phyloP scores from a whole-genome alignment of 2,797 vertebrate species.

The Sternarchorhynchus goeldii region DNA sequence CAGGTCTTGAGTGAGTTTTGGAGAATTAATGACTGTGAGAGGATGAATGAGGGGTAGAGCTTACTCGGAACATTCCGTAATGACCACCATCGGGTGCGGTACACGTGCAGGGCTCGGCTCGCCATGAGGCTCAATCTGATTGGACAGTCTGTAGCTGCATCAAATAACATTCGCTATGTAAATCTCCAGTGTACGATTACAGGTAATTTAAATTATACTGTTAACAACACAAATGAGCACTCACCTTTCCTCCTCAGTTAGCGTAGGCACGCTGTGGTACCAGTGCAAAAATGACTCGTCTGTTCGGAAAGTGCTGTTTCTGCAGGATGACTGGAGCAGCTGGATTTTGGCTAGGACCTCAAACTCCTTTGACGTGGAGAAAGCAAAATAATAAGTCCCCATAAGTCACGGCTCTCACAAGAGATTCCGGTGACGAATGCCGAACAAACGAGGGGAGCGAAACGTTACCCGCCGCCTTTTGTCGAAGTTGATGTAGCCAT shows the following conservation, averaged over 20 bases:
- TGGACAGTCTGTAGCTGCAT: conserved; percentile 84
- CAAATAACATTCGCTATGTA: not conserved
- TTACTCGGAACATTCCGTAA: conserved; percentile 89
- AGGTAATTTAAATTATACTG: not conserved
- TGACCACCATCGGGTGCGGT: conserved; percentile 79
- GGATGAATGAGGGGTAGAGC: conserved; percentile 39
- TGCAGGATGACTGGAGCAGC: conserved; percentile 86
- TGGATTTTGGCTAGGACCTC: conserved; percentile 88
- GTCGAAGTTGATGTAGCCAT: conserved; percentile 92
- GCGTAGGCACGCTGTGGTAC: conserved; percentile 80
- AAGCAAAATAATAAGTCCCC: conserved; percentile 19
- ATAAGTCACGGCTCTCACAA: not conserved
- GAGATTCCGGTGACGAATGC: not conserved
- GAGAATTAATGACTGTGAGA: not conserved
- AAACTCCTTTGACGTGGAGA: conserved; percentile 80
- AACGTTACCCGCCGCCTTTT: conserved; percentile 86
- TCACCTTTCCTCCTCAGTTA: conserved; percentile 84
- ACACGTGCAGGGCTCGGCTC: conserved; percentile 71
- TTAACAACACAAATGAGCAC: not conserved
- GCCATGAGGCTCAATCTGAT: conserved; percentile 80
- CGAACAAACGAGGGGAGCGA: not conserved
- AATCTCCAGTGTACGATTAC: not conserved
- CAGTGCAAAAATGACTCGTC: conserved; percentile 79
- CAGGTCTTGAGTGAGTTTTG: not conserved
- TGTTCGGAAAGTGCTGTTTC: conserved; percentile 76